Percentiles rank a stretch among this genome's conserved stretches.
phyloP scores from a whole-genome alignment of 2,888 invertebrate genomes.

The Eucriotettix oculatus region DNA sequence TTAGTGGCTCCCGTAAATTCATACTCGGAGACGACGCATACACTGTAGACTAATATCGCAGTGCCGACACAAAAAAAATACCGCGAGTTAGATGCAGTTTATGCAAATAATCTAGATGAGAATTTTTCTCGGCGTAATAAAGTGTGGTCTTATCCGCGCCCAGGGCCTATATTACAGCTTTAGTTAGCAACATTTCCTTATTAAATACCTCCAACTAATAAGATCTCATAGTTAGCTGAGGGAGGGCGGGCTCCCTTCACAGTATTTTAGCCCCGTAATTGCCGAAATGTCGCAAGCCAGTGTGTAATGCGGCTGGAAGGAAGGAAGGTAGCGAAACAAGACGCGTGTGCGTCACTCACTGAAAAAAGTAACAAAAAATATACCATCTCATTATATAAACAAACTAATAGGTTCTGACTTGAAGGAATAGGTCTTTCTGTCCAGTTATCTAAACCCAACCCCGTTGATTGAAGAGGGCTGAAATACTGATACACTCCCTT shows the following conservation, averaged over 20 bases:
- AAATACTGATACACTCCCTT: no score
- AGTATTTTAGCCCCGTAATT: constrained; percentile 12
- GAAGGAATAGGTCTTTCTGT: no score
- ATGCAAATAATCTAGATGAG: constrained; percentile 33
- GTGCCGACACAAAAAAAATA: constrained; percentile 15
- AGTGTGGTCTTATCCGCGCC: constrained; percentile 24
- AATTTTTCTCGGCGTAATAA: constrained; percentile 28
- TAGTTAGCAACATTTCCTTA: constrained; percentile 28
- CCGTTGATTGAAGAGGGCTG: no score
- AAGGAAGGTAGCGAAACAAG: neutral
- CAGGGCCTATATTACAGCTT: constrained; percentile 13
- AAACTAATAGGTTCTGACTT: no score
- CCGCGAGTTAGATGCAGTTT: constrained; percentile 26
- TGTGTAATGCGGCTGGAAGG: neutral
- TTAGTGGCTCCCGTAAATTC: constrained; percentile 17
- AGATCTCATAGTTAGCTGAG: constrained; percentile 18
- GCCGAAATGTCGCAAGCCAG: constrained; percentile 7
- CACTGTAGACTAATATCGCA: constrained; percentile 14
- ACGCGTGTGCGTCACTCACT: neutral
- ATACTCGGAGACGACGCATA: constrained; percentile 9
- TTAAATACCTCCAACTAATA: constrained; percentile 28
- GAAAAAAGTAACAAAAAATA: no score
- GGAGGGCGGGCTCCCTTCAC: constrained; percentile 5
- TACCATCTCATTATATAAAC: no score
- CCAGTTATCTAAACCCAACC: no score